Conservation (phyloP, 2,888 invertebrate species). For the Nemotelus pantherinus region DNA sequence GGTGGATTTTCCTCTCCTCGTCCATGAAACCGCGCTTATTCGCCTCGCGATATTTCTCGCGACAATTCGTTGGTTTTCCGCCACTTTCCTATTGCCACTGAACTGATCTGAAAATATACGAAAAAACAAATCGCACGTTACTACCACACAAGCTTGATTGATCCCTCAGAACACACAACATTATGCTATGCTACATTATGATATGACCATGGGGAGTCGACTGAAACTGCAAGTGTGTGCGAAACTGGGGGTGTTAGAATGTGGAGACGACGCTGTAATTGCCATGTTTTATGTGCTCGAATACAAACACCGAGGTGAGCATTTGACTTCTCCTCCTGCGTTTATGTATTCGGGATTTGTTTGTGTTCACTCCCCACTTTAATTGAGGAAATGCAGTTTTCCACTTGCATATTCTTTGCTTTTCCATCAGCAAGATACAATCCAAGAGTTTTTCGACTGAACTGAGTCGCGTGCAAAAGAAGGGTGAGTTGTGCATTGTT, state of each 20-base stretch:
- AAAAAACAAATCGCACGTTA: conserved; percentile 32
- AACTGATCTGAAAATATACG: conserved; percentile 38
- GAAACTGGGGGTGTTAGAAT: conserved; percentile 6
- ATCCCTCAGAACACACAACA: conserved; percentile 21
- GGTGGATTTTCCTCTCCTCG: conserved; percentile 34
- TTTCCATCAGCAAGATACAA: neutral
- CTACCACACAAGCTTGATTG: conserved; percentile 26
- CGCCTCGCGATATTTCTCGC: conserved; percentile 1
- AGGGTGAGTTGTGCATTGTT: no score
- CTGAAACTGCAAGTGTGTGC: neutral
- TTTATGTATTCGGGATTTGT: neutral
- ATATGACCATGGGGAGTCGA: neutral
- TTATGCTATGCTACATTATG: neutral
- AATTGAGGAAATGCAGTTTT: conserved; percentile 31
- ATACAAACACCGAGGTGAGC: no score
- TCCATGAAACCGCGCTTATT: conserved; percentile 13
- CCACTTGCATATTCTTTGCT: conserved; percentile 4
- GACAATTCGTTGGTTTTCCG: conserved; percentile 21
- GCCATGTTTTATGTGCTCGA: no score
- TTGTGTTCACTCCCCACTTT: conserved; percentile 6
- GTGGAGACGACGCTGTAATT: neutral
- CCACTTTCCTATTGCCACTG: conserved; percentile 17
- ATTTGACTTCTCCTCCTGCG: neutral
- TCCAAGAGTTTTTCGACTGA: no score
- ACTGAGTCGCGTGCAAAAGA: no score